Conservation (phyloP, 2,113 vertebrate genomes). For the Poeciliopsis turrubarensis region DNA sequence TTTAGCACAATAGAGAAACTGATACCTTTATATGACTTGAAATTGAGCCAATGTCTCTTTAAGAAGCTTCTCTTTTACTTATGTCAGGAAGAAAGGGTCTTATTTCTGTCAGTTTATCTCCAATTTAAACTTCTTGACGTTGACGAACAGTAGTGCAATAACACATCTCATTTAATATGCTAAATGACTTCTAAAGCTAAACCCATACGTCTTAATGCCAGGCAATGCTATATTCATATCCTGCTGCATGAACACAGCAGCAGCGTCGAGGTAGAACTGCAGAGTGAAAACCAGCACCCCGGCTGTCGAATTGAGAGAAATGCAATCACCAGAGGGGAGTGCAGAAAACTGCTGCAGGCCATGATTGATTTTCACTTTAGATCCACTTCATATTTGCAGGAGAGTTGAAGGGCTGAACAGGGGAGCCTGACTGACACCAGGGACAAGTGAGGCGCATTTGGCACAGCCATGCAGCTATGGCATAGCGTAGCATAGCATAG, state of each 20-base stretch:
- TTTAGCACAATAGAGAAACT: no score
- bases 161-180: no score
- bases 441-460: neutral
- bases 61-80: no score
- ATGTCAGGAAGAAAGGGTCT: no score
- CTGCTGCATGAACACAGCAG: neutral
- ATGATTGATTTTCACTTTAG: slow-evolving; percentile 54
- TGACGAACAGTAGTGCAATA: no score
- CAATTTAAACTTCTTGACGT: neutral
- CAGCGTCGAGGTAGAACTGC: neutral
- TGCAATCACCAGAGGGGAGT: slow-evolving; percentile 17
- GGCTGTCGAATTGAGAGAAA: neutral
- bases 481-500: neutral
- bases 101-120: no score
- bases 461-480: neutral
- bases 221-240: neutral
- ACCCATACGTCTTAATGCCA: neutral
- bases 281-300: slow-evolving; percentile 5
- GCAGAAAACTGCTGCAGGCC: slow-evolving; percentile 10
- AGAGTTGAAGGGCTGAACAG: slow-evolving; percentile 21
- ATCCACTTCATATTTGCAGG: slow-evolving; percentile 42
- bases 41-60: no score
- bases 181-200: no score
- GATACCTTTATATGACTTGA: no score
- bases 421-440: slow-evolving; percentile 21